Evolutionary conservation across 2,113 vertebrate genomes (phyloP).

Genomic region (Phrynosoma platyrhinos): DNA sequence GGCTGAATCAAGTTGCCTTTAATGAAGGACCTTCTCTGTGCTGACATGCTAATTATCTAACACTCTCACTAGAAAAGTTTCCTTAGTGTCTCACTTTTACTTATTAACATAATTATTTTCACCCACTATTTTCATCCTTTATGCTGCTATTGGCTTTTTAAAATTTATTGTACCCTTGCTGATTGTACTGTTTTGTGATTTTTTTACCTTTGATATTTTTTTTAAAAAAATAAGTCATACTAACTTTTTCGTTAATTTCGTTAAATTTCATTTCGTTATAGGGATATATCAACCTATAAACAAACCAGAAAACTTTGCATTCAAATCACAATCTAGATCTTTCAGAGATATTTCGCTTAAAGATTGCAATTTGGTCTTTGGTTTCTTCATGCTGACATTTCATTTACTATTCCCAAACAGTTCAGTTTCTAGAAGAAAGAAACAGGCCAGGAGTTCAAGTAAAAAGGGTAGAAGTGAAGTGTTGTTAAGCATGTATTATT

Average conservation of each 20-base stretch:
- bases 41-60: background rate
- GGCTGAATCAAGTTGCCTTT: background rate
- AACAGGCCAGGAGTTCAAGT: background rate
- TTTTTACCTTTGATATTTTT: background rate
- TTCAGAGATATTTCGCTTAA: background rate
- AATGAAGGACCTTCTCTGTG: background rate
- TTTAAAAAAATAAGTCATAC: background rate
- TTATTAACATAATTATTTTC: background rate
- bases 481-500: background rate
- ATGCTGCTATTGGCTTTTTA: background rate
- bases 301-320: background rate
- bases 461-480: background rate
- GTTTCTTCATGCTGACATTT: background rate
- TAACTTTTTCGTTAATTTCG: no score
- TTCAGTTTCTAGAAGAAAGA: background rate
- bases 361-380: background rate
- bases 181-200: background rate
- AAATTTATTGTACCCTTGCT: background rate
- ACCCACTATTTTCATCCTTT: background rate
- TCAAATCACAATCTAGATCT: background rate
- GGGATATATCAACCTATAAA: background rate
- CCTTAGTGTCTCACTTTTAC: background rate
- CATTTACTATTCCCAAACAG: background rate
- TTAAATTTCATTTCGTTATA: no score
- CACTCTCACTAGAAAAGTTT: background rate